phyloP scores from a whole-genome alignment of 2,113 vertebrate species.

The Ophthalmotilapia sp. region DNA sequence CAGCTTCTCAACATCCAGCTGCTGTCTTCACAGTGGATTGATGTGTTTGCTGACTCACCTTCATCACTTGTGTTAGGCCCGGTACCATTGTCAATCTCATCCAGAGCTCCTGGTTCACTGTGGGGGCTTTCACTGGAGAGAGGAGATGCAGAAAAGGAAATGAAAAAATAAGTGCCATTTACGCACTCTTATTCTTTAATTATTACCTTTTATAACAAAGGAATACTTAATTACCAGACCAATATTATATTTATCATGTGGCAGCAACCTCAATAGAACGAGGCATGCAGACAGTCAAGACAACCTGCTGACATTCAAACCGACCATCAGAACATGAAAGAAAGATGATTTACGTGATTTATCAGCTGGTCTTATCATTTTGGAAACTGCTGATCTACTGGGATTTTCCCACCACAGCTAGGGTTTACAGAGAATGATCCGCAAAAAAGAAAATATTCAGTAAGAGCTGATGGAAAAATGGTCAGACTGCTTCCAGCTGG shows the following conservation, averaged over 20 bases:
- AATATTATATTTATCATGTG: neutral
- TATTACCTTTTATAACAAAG: neutral
- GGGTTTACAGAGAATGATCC: neutral
- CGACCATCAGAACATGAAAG: neutral
- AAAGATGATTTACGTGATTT: neutral
- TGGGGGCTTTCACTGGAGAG: slow-evolving; percentile 88
- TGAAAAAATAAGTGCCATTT: neutral
- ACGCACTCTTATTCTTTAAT: neutral
- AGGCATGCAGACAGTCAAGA: neutral
- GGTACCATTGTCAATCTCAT: slow-evolving; percentile 91
- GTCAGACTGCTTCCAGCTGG: neutral
- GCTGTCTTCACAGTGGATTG: neutral
- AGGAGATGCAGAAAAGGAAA: neutral
- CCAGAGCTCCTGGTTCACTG: slow-evolving; percentile 89
- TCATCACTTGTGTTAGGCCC: slow-evolving; percentile 93
- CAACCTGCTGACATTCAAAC: neutral
- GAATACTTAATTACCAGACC: neutral
- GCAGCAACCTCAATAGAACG: neutral
- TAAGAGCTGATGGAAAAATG: neutral
- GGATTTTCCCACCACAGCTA: neutral
- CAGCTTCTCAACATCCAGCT: neutral
- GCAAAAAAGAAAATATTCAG: neutral
- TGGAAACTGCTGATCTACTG: neutral
- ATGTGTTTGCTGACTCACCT: slow-evolving; percentile 68
- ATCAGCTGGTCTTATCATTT: neutral